Percentiles rank a stretch among this genome's conserved stretches.
phyloP scores from a whole-genome alignment of 2,888 invertebrate genomes.

The Artemia sinica region DNA sequence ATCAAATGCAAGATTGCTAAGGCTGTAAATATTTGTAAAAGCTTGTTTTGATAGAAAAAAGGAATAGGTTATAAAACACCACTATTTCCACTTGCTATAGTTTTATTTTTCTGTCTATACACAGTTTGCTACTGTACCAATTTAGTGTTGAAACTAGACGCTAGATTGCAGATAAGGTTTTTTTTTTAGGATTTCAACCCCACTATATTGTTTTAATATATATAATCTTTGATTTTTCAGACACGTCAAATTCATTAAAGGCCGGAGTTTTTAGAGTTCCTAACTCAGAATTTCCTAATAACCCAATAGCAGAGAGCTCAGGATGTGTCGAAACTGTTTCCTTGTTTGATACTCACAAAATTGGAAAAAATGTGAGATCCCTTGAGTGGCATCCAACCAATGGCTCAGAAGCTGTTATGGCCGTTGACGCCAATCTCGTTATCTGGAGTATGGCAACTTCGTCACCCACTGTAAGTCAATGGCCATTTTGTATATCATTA shows the following conservation, averaged over 20 bases:
- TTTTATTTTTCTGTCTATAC: too few relatives aligned
- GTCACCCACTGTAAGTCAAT: background rate
- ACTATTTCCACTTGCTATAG: too few relatives aligned
- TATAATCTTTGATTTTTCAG: conserved; percentile 26
- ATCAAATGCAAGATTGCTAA: too few relatives aligned
- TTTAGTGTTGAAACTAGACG: too few relatives aligned
- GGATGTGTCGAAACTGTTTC: conserved; percentile 35
- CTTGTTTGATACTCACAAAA: conserved; percentile 27
- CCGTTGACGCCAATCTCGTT: conserved; percentile 56
- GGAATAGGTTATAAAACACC: too few relatives aligned
- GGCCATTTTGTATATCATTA: background rate
- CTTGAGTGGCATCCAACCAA: conserved; percentile 76
- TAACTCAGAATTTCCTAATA: conserved; percentile 19
- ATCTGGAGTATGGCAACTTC: conserved; percentile 47
- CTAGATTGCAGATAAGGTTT: too few relatives aligned
- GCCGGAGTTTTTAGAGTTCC: conserved; percentile 24
- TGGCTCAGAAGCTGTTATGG: conserved; percentile 47
- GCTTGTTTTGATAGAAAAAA: too few relatives aligned
- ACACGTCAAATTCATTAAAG: conserved; percentile 34
- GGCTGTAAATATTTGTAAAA: too few relatives aligned
- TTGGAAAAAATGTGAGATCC: conserved; percentile 52
- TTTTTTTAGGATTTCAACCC: too few relatives aligned
- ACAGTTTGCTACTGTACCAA: too few relatives aligned
- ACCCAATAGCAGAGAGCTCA: conserved; percentile 32
- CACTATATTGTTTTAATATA: too few relatives aligned